These are phyloP conservation scores for Ischnus inquisitorius DNA, from an alignment of 2,888 invertebrate genomes.

Conservation along the genomic window DNA sequence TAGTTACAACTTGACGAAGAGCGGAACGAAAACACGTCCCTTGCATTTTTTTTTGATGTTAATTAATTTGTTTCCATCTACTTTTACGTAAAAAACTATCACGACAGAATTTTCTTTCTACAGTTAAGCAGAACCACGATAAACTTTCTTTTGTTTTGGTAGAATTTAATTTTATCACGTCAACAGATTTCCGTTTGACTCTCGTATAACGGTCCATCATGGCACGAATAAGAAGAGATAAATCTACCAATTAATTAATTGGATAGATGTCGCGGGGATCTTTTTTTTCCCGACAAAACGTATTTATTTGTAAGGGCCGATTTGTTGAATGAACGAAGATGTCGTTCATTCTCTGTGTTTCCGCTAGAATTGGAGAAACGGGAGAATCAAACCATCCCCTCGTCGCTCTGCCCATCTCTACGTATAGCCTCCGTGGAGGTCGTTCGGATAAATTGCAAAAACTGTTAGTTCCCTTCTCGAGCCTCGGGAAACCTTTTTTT, in stretches of 20 bases:
- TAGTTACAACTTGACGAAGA: too few relatives aligned
- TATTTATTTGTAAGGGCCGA: not conserved
- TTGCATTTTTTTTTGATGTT: too few relatives aligned
- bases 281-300: not conserved
- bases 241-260: not conserved
- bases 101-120: too few relatives aligned
- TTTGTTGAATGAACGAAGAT: not conserved
- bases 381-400: slow-evolving; percentile 5
- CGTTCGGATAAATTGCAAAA: slow-evolving; percentile 49
- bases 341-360: not conserved
- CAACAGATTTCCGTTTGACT: too few relatives aligned
- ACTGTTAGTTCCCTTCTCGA: slow-evolving; percentile 19
- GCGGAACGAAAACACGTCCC: too few relatives aligned
- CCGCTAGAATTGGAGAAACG: slow-evolving; percentile 3
- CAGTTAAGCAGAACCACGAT: too few relatives aligned
- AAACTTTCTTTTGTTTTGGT: too few relatives aligned
- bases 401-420: not conserved
- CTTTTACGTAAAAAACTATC: too few relatives aligned
- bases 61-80: too few relatives aligned
- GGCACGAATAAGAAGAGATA: not conserved
- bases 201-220: too few relatives aligned
- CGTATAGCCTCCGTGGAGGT: not conserved
- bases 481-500: slow-evolving; percentile 15
- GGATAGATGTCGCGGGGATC: not conserved
- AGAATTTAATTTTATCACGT: too few relatives aligned